A percentile compares a stretch with the other conserved stretches of the same genome.
Evolutionary conservation across 2,888 invertebrate genomes (phyloP).

Genomic region (Calameuta idolon): DNA sequence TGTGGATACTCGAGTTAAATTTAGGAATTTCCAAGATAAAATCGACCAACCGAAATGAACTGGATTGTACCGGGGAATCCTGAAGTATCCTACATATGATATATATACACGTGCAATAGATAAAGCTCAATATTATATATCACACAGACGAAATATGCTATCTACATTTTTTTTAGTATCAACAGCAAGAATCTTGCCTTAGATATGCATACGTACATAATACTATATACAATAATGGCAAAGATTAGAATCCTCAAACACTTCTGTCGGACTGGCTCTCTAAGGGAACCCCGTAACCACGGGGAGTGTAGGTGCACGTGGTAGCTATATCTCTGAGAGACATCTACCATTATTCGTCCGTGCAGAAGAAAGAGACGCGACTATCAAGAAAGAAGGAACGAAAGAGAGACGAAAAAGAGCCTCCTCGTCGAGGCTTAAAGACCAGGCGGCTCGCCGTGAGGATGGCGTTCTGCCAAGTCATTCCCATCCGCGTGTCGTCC

Average conservation of each 20-base stretch:
- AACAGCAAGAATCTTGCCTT: background rate
- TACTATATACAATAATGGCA: background rate
- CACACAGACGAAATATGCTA: too few species aligned
- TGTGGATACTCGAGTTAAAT: conserved; percentile 17
- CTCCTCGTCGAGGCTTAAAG: background rate
- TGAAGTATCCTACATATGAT: background rate
- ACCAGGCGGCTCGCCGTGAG: background rate
- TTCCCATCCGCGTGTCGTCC: background rate
- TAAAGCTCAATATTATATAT: background rate
- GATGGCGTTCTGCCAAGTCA: background rate
- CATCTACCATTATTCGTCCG: background rate
- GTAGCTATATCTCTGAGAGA: background rate
- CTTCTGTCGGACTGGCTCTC: background rate
- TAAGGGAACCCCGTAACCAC: background rate
- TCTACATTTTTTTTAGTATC: background rate
- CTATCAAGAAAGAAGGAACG: background rate
- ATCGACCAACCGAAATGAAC: background rate
- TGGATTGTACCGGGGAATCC: background rate
- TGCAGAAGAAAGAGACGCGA: background rate
- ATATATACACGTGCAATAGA: background rate
- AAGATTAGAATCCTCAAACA: background rate
- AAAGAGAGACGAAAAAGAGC: background rate
- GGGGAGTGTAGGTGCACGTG: background rate
- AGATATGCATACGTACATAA: too few species aligned
- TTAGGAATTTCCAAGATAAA: conserved; percentile 15